Percentiles rank a stretch among this genome's conserved stretches.
phyloP scores from a whole-genome alignment of 2,797 vertebrate species.

The Chiroxiphia lanceolata region DNA sequence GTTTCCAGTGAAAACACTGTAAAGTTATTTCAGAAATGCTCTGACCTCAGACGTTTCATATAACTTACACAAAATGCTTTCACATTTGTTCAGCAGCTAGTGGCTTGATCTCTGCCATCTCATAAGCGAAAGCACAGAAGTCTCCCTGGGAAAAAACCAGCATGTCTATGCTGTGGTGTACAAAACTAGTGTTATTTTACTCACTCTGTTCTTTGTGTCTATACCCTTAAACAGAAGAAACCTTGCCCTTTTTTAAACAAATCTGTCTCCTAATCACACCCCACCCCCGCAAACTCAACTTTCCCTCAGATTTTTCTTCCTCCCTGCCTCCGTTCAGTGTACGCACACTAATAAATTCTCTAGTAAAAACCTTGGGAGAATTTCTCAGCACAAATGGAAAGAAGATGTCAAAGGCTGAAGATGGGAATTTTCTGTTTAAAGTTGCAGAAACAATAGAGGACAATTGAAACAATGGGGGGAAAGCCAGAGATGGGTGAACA shows the following conservation, averaged over 20 bases:
- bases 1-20: slow-evolving; percentile 60
- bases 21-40: slow-evolving; percentile 61
- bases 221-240: slow-evolving; percentile 43
- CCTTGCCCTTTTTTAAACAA: slow-evolving; percentile 53
- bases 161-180: slow-evolving; percentile 7
- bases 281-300: not conserved
- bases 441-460: slow-evolving; percentile 1
- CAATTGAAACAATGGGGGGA: not conserved
- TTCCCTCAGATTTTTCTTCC: not conserved
- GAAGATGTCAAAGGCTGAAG: slow-evolving; percentile 47
- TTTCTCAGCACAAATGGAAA: slow-evolving; percentile 51
- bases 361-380: slow-evolving; percentile 33
- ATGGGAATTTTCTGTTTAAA: slow-evolving; percentile 35
- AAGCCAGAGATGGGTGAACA: slow-evolving; percentile 11
- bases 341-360: slow-evolving; percentile 18
- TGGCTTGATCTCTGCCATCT: slow-evolving; percentile 50
- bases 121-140: slow-evolving; percentile 35
- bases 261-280: slow-evolving; percentile 31
- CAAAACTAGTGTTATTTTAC: slow-evolving; percentile 51
- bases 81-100: slow-evolving; percentile 21
- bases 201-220: slow-evolving; percentile 45
- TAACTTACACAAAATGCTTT: slow-evolving; percentile 55
- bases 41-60: slow-evolving; percentile 45
- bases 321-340: not conserved
- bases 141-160: slow-evolving; percentile 54